Conservation (phyloP, 2,113 vertebrate species). For the Rhadina sibilatrix region DNA sequence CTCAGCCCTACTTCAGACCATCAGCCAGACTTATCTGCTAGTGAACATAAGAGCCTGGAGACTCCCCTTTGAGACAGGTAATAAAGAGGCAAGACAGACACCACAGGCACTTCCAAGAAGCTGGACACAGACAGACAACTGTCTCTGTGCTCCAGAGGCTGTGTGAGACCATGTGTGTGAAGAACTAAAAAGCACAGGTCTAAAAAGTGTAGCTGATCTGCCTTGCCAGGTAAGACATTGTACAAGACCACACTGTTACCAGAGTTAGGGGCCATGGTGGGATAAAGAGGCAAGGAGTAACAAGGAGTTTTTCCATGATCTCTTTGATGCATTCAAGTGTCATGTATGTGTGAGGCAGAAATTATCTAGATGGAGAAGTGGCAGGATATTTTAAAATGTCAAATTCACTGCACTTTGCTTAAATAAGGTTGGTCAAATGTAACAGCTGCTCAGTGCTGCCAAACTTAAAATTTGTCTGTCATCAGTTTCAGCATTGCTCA, state of each 20-base stretch:
- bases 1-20: background rate
- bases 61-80: background rate
- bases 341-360: background rate
- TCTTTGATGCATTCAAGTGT: background rate
- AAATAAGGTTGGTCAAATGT: background rate
- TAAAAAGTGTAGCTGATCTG: background rate
- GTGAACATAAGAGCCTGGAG: background rate
- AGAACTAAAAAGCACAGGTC: background rate
- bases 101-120: background rate
- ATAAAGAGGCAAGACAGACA: background rate
- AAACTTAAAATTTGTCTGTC: background rate
- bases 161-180: rapidly evolving
- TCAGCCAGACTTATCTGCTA: background rate
- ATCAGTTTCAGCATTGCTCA: background rate
- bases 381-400: background rate
- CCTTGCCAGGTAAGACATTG: background rate
- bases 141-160: background rate
- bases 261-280: background rate
- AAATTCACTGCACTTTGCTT: background rate
- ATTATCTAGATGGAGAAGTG: background rate
- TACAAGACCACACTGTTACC: background rate
- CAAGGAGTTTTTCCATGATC: background rate
- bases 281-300: background rate
- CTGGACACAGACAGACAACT: background rate
- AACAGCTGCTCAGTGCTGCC: background rate